Conservation (phyloP, 2,113 vertebrate species). For the Aythya baeri region DNA sequence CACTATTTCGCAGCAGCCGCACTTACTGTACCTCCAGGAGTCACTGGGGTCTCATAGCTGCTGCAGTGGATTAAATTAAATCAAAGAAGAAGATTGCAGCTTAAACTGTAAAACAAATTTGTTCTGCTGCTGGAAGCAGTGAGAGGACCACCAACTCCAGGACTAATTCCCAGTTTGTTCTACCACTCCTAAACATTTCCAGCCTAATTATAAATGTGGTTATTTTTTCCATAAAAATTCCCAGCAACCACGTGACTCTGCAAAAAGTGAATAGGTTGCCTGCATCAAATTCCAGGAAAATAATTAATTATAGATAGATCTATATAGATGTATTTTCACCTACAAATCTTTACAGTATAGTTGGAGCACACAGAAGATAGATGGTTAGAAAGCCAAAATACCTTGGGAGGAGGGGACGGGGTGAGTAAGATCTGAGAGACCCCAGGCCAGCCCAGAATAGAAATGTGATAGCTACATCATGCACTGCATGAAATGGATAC, state of each 20-base stretch:
- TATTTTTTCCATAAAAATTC: not conserved
- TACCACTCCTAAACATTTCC: not conserved
- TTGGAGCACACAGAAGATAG: not conserved
- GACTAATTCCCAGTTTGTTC: not conserved
- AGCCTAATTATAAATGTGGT: fast-evolving
- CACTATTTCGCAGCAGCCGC: not conserved
- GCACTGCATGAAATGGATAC: not conserved
- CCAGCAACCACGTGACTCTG: not conserved
- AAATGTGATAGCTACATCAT: not conserved
- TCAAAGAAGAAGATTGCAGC: not conserved
- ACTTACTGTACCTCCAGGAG: not conserved
- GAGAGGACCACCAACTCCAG: not conserved
- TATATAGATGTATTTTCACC: too few relatives aligned
- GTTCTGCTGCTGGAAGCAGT: not conserved
- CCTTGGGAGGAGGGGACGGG: fast-evolving
- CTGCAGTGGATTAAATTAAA: not conserved
- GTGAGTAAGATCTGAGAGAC: not conserved
- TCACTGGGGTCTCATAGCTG: not conserved
- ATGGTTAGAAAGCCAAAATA: not conserved
- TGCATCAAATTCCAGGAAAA: not conserved
- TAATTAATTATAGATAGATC: too few relatives aligned
- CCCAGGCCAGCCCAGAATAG: not conserved
- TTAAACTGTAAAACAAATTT: not conserved
- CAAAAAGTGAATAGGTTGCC: not conserved
- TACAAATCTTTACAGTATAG: not conserved